Evolutionary conservation across 2,888 invertebrate species (phyloP).

Genomic region (Euplexia lucipara): DNA sequence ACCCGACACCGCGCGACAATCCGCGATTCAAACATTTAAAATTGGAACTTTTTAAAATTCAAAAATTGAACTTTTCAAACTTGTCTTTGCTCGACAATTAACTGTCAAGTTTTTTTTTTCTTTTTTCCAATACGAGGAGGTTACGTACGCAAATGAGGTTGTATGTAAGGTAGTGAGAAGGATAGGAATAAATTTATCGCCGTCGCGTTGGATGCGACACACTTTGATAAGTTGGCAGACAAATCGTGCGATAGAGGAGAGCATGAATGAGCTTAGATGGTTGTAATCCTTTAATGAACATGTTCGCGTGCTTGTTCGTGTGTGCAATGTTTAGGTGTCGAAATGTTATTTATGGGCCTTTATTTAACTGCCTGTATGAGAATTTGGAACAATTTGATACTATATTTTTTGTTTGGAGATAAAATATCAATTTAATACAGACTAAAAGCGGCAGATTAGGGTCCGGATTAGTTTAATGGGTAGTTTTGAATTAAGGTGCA

Average conservation of each 20-base stretch:
- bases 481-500: too few relatives aligned
- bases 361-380: constrained; percentile 12
- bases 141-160: constrained; percentile 75
- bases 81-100: constrained; percentile 23
- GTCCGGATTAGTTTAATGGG: too few relatives aligned
- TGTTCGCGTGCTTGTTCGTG: constrained; percentile 76
- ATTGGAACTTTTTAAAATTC: constrained; percentile 51
- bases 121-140: constrained; percentile 12
- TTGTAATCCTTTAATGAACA: constrained; percentile 82
- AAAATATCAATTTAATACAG: not conserved
- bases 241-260: constrained; percentile 76
- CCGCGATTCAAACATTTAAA: constrained; percentile 70
- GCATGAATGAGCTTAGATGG: constrained; percentile 85
- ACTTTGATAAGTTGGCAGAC: constrained; percentile 82
- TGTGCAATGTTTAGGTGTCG: constrained; percentile 36
- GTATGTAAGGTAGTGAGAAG: constrained; percentile 80
- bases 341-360: constrained; percentile 23
- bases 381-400: too few relatives aligned
- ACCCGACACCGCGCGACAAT: constrained; percentile 70
- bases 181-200: constrained; percentile 90
- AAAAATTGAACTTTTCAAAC: constrained; percentile 33
- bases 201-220: constrained; percentile 81
- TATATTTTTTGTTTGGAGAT: too few relatives aligned
- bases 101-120: constrained; percentile 24
- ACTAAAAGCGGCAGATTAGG: too few relatives aligned